Evolutionary conservation across 2,797 vertebrate species (phyloP).

Genomic region (Takifugu rubripes): DNA sequence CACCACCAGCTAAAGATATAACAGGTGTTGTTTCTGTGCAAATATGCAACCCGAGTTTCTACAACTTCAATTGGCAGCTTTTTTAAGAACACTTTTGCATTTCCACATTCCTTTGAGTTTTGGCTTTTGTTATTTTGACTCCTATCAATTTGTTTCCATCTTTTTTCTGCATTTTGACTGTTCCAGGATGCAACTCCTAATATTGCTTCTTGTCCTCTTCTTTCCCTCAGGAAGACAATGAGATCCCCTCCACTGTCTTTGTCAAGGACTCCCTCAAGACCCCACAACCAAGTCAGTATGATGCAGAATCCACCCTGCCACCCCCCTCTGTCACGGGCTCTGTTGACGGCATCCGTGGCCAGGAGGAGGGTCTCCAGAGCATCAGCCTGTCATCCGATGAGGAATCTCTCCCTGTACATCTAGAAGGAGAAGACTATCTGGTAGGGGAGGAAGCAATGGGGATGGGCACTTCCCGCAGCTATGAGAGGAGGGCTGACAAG

Average conservation of each 20-base stretch:
- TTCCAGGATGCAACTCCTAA: neutral
- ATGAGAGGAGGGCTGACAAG: slow-evolving; percentile 85
- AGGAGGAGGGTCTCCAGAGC: slow-evolving; percentile 85
- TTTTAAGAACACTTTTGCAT: no score
- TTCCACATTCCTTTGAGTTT: no score
- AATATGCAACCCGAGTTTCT: neutral
- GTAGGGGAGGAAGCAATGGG: slow-evolving; percentile 46
- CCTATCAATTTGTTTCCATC: no score
- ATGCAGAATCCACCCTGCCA: slow-evolving; percentile 70
- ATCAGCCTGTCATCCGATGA: slow-evolving; percentile 90
- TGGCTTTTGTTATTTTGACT: no score
- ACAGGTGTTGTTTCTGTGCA: slow-evolving; percentile 4
- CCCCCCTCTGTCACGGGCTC: slow-evolving; percentile 57
- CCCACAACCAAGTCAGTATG: slow-evolving; percentile 74
- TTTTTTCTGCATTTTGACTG: neutral
- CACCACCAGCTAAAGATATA: neutral
- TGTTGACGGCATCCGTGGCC: slow-evolving; percentile 73
- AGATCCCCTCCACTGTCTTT: slow-evolving; percentile 87
- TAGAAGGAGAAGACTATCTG: slow-evolving; percentile 71
- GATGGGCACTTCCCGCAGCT: slow-evolving; percentile 58
- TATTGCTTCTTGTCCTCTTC: slow-evolving; percentile 23
- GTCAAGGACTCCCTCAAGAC: slow-evolving; percentile 79
- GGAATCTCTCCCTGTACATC: slow-evolving; percentile 62
- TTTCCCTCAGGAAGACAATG: slow-evolving; percentile 89
- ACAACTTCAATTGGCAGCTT: no score